Evolutionary conservation across 1,140 invertebrate genomes (phyloP), one percentile per base, ranked within the genome.

Genomic region (Bombus impatiens): DNA sequence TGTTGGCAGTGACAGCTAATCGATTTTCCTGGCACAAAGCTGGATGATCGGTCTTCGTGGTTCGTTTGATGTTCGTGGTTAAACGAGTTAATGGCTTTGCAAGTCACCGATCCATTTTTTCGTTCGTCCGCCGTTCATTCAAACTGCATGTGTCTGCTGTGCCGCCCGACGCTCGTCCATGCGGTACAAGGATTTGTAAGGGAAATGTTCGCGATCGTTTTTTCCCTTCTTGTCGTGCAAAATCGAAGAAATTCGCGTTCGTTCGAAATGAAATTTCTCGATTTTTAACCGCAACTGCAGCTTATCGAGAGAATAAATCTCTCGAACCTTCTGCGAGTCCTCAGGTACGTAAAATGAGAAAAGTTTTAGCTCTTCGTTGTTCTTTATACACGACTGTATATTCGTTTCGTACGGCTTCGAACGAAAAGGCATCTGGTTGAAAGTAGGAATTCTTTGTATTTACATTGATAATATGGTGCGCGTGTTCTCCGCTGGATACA

Each of bases 81-180:
- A 86, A 89, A 86, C 80, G 80, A 82, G 88, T 89, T 89, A 89
- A 81, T 78, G 76, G 87, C 84, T 89, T 89, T 89, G 85, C 78
- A 76, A 89, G 72, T 86, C 84, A 86, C 44, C 84, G 88, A 65
- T 83, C 80, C 84, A 89, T 86, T 89, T 86, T 85, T 85, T 59
- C 83, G 83, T 80, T 44, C 53, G 67, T 71, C 78, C 76, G 47
- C 25, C 68, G 83, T 71, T 59, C 68, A 80, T 80, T 85, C 67
- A 35, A 78, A 84, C 75, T 78, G 75, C 18, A 42, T 35, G 82
- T 70, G 44, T 67, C 75, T 35, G 10, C 9, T 37, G 59, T 76
- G 22, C 40, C 70, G 37, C 12, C 25, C 35, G 70, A 10, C 44
- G 42, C 22, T 25, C 44, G 40, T n/a, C 28, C 37, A 44, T 42